Evolutionary conservation across 2,113 vertebrate genomes (phyloP).

Genomic region (Anguilla rostrata): DNA sequence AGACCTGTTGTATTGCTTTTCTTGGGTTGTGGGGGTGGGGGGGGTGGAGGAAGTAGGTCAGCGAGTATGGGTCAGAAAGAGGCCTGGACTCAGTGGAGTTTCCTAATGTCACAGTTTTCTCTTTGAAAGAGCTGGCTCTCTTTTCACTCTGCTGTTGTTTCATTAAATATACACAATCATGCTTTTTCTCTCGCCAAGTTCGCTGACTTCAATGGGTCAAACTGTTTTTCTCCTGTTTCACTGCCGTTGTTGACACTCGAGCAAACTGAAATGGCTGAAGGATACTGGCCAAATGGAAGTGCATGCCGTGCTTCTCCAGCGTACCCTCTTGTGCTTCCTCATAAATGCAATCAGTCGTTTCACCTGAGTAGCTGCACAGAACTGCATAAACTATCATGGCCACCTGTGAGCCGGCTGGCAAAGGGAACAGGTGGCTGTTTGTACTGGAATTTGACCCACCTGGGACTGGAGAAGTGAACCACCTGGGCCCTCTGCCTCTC

Average conservation of each 20-base stretch:
- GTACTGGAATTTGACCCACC: background rate
- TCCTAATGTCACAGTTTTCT: background rate
- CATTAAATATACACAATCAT: background rate
- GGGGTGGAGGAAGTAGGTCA: conserved; percentile 4
- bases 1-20: background rate
- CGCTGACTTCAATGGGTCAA: background rate
- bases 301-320: background rate
- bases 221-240: background rate
- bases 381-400: background rate
- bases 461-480: background rate
- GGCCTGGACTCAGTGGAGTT: background rate
- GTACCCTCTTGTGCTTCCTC: background rate
- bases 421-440: background rate
- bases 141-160: background rate
- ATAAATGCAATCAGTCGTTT: background rate
- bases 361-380: background rate
- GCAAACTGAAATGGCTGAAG: background rate
- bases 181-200: background rate
- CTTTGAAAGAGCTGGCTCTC: background rate
- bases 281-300: background rate
- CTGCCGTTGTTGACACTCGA: background rate
- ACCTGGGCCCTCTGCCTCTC: background rate
- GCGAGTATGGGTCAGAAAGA: background rate
- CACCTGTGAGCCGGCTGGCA: background rate
- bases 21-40: background rate